Evolutionary conservation across 2,888 invertebrate genomes (phyloP), one percentile per base, ranked within the genome.

Genomic region (Anagyrus pseudococci): DNA sequence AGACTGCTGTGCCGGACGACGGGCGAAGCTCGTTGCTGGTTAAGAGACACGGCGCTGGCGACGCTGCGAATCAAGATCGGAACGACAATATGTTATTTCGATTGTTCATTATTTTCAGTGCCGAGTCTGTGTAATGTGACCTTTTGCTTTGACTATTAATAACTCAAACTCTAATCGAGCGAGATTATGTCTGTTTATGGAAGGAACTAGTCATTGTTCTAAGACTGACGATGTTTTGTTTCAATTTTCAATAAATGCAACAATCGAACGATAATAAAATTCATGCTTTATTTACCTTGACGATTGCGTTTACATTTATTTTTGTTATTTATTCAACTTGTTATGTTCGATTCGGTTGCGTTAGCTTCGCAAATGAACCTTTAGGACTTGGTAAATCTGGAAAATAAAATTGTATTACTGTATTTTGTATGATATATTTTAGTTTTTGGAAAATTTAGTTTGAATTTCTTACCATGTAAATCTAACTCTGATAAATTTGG

Each of bases 401-500:
- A 67, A 68, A 43, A 56, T 55, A 54, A 53, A 54, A 20, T 22
- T 50, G 26, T 26, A 41, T 20, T 49, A 44, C 19, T 47, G 8
- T 20, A 33, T 33, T 54, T 48, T 33, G 48, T 17, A 41, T 17
- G 17, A 23, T 19, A 25, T 10, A 25, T n/a, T 47, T 17, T 46
- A 33, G 22, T 17, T 6, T 6, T 20, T 13, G n/a, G 40, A 52
- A 29, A 48, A 33, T 7, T 41, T 1, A 22, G 33, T 15, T 2
- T 37, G 8, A 57, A 29, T 3, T 13, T 57, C 40, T 53, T 73
- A 79, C 79, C 77, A 71, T 72, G 60, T 49, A 78, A 61, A 61
- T 66, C 53, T 8, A 78, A 67, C 7, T 68, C 66, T 19, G 67
- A 54, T 4, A 79, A 68, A 59, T 76, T 68, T n/a, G 74, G 74